A percentile compares a stretch with the other conserved stretches of the same genome.
phyloP scores from a whole-genome alignment of 2,113 vertebrate genomes.

The Bombycilla garrulus region DNA sequence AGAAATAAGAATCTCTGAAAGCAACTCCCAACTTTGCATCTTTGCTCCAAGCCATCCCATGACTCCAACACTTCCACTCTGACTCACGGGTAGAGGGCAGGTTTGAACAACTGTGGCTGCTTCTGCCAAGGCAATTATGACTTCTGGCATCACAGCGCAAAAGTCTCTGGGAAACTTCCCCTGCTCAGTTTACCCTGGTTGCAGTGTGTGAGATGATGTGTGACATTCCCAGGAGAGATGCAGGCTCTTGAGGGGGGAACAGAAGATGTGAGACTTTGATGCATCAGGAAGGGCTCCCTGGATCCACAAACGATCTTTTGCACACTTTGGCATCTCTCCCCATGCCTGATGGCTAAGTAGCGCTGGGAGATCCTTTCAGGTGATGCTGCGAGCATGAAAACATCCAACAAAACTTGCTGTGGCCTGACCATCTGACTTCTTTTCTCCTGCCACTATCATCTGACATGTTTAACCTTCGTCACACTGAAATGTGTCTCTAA shows the following conservation, averaged over 20 bases:
- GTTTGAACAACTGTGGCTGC: slow-evolving; percentile 10
- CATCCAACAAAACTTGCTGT: neutral
- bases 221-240: neutral
- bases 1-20: slow-evolving; percentile 5
- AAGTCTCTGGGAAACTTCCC: slow-evolving; percentile 10
- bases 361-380: neutral
- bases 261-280: neutral
- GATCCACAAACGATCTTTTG: neutral
- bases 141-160: neutral
- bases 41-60: neutral
- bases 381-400: neutral
- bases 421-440: neutral
- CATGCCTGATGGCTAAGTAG: accelerated
- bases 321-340: neutral
- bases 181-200: neutral
- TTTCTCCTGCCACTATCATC: neutral
- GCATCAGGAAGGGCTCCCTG: neutral
- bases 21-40: slow-evolving; percentile 26
- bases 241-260: accelerated
- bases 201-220: neutral
- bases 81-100: slow-evolving; percentile 43
- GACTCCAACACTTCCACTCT: neutral
- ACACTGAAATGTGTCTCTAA: neutral
- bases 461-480: accelerated
- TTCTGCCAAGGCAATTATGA: slow-evolving; percentile 26